Evolutionary conservation across 2,888 invertebrate species (phyloP).

Genomic region (Osedax fenrisi): DNA sequence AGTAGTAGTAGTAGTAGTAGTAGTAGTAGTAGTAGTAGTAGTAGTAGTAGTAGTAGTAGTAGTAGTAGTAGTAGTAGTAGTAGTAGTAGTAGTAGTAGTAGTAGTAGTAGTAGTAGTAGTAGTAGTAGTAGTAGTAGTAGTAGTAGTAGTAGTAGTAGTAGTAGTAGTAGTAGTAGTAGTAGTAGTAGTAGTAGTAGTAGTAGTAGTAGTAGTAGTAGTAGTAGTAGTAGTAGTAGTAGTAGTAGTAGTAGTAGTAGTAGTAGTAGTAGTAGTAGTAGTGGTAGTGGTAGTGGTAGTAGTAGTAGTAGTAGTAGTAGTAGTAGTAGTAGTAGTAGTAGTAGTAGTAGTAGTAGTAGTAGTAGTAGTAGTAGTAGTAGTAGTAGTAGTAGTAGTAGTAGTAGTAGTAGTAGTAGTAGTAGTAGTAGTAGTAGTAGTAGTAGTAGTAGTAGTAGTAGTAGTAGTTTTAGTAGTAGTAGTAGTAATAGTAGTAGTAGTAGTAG

Average conservation of each 20-base stretch:
- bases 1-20: conserved; percentile 2
- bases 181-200: conserved; percentile 14
- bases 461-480: background rate
- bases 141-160: conserved; percentile 14
- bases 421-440: conserved; percentile 11
- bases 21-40: conserved; percentile 11
- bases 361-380: conserved; percentile 14
- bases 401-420: conserved; percentile 9
- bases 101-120: conserved; percentile 13
- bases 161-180: conserved; percentile 14
- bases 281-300: conserved; percentile 14
- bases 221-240: conserved; percentile 12
- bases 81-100: conserved; percentile 11
- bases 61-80: background rate
- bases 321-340: conserved; percentile 14
- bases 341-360: conserved; percentile 13
- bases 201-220: conserved; percentile 8
- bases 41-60: conserved; percentile 13
- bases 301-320: conserved; percentile 11
- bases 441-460: conserved; percentile 4
- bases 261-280: conserved; percentile 13
- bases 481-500: conserved; percentile 1
- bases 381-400: background rate
- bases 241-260: conserved; percentile 13
- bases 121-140: conserved; percentile 13